These are phyloP conservation scores for Petrolisthes cinctipes DNA, from an alignment of 2,888 invertebrate species.

Conservation along the genomic window DNA sequence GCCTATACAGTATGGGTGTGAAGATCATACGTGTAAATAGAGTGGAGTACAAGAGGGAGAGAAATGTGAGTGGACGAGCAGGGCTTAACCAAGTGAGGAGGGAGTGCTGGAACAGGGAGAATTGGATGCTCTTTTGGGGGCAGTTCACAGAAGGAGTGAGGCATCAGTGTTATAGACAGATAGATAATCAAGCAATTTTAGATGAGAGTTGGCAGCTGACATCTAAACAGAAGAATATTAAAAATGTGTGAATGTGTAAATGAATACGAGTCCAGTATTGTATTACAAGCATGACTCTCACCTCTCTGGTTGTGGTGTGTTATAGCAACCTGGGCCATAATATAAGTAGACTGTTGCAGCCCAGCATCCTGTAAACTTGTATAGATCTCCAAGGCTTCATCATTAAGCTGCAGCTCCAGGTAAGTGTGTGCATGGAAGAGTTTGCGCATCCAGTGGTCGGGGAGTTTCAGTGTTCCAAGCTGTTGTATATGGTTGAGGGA, in stretches of 20 bases:
- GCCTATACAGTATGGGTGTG: no score
- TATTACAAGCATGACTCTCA: constrained; percentile 67
- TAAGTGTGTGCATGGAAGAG: constrained; percentile 92
- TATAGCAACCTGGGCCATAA: constrained; percentile 91
- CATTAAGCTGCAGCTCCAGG: constrained; percentile 88
- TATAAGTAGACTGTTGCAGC: constrained; percentile 88
- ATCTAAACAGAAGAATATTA: background rate
- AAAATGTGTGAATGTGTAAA: no score
- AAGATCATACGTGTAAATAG: no score
- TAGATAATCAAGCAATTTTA: no score
- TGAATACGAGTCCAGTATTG: no score
- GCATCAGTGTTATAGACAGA: no score
- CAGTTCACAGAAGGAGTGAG: no score
- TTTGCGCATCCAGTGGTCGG: constrained; percentile 94
- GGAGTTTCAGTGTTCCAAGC: constrained; percentile 73
- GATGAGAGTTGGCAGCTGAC: background rate
- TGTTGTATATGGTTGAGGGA: constrained; percentile 66
- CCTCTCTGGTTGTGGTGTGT: constrained; percentile 93
- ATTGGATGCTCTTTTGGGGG: no score
- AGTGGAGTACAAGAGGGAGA: no score
- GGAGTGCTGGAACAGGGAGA: no score
- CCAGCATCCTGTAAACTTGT: constrained; percentile 82
- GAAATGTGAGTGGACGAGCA: no score
- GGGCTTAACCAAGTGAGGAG: no score
- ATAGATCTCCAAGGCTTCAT: constrained; percentile 89